phyloP scores from a whole-genome alignment of 2,888 invertebrate genomes.

The Drosophila imparisetae region DNA sequence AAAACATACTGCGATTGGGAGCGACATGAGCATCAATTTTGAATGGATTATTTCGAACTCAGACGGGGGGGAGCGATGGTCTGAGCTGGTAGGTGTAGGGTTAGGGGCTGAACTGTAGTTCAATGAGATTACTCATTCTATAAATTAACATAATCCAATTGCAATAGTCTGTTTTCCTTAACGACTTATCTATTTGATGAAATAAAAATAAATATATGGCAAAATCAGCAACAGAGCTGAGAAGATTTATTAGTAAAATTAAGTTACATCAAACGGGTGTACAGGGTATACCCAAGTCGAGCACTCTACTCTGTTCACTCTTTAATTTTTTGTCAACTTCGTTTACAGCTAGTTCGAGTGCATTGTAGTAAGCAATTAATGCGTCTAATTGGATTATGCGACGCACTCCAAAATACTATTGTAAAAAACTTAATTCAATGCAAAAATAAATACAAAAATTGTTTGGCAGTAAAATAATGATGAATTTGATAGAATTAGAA shows the following conservation, averaged over 20 bases:
- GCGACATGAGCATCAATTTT: conserved; percentile 29
- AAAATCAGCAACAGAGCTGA: too few relatives aligned
- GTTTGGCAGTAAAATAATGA: conserved; percentile 19
- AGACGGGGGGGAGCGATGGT: background rate
- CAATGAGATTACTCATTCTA: background rate
- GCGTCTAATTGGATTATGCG: conserved; percentile 45
- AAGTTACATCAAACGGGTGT: background rate
- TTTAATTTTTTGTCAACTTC: background rate
- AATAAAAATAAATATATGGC: background rate
- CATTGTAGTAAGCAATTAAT: conserved; percentile 46
- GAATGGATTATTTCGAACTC: conserved; percentile 35
- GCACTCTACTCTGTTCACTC: background rate
- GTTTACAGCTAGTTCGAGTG: conserved; percentile 18
- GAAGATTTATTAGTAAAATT: background rate
- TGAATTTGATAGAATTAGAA: conserved; percentile 18
- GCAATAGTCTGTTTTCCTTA: background rate
- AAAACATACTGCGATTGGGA: background rate
- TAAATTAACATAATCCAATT: background rate
- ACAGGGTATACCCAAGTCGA: background rate
- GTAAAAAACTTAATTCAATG: background rate
- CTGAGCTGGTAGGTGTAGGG: background rate
- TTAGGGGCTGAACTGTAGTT: background rate
- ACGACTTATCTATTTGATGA: background rate
- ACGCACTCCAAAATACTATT: conserved; percentile 16
- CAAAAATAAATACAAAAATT: conserved; percentile 7